phyloP scores from a whole-genome alignment of 2,113 vertebrate genomes.

The Halichoerus grypus region DNA sequence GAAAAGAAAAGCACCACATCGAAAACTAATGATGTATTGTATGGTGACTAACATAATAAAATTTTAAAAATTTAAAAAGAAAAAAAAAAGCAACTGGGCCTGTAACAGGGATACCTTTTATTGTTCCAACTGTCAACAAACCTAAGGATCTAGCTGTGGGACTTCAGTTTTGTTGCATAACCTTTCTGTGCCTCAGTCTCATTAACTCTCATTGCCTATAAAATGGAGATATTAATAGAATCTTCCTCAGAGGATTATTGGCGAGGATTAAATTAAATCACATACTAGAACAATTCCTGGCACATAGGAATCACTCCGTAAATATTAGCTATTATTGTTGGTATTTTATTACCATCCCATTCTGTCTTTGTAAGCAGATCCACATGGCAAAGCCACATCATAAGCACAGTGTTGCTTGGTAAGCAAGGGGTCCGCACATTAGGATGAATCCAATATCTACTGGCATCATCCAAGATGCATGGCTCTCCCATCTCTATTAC shows the following conservation, averaged over 20 bases:
- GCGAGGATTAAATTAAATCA: not conserved
- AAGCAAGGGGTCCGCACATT: not conserved
- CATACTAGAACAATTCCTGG: not conserved
- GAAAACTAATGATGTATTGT: too few species aligned
- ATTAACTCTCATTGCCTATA: not conserved
- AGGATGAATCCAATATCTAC: not conserved
- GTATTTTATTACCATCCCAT: not conserved
- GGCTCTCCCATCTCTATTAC: not conserved
- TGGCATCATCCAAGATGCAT: not conserved
- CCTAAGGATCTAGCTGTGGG: not conserved
- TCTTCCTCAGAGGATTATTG: not conserved
- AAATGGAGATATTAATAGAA: not conserved
- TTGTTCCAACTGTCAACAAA: not conserved
- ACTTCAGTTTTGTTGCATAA: not conserved
- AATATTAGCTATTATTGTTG: not conserved
- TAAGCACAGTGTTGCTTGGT: not conserved
- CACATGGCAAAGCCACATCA: not conserved
- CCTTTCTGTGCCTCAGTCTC: not conserved
- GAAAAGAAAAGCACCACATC: not conserved
- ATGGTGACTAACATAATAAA: too few species aligned
- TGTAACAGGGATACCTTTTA: not conserved
- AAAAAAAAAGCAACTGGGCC: constrained; percentile 14
- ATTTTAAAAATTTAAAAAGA: not conserved
- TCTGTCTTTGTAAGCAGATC: not conserved
- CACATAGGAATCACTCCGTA: not conserved